phyloP scores from a whole-genome alignment of 1,140 invertebrate species.

The Cylas formicarius region DNA sequence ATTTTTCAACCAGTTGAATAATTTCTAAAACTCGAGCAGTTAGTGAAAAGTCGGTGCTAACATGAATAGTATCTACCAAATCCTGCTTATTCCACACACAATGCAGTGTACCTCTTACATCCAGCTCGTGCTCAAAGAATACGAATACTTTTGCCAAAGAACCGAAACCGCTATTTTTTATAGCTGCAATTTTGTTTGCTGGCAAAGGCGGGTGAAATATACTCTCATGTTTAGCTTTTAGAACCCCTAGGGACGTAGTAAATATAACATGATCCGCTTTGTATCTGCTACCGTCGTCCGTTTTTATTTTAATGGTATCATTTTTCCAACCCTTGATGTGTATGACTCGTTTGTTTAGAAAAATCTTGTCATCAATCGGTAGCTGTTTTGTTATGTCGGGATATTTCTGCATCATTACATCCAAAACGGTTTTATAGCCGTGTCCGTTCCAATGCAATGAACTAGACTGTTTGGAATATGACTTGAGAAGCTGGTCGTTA shows the following conservation, averaged over 20 bases:
- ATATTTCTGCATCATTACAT: constrained; percentile 26
- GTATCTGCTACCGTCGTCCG: constrained; percentile 47
- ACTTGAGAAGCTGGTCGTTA: no score
- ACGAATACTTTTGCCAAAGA: constrained; percentile 71
- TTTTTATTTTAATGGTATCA: constrained; percentile 17
- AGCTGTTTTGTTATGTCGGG: constrained; percentile 17
- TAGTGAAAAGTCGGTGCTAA: constrained; percentile 27
- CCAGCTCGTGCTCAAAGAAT: constrained; percentile 53
- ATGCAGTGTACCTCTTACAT: constrained; percentile 56
- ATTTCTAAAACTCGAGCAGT: no score
- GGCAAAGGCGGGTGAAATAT: constrained; percentile 57
- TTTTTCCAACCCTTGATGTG: constrained; percentile 20
- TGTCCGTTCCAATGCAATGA: constrained; percentile 24
- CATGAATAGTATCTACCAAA: constrained; percentile 49
- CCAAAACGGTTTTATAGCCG: constrained; percentile 28
- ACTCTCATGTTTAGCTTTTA: constrained; percentile 52
- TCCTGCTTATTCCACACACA: constrained; percentile 41
- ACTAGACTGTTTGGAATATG: no score
- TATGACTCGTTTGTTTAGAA: constrained; percentile 25
- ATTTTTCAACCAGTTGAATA: constrained; percentile 46
- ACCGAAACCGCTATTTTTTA: constrained; percentile 59
- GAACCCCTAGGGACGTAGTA: constrained; percentile 59
- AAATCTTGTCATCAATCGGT: constrained; percentile 23
- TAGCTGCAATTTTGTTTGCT: constrained; percentile 50
- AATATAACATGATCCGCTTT: constrained; percentile 58